Conservation (phyloP, 2,797 vertebrate genomes). For the Pangasius macronema region DNA sequence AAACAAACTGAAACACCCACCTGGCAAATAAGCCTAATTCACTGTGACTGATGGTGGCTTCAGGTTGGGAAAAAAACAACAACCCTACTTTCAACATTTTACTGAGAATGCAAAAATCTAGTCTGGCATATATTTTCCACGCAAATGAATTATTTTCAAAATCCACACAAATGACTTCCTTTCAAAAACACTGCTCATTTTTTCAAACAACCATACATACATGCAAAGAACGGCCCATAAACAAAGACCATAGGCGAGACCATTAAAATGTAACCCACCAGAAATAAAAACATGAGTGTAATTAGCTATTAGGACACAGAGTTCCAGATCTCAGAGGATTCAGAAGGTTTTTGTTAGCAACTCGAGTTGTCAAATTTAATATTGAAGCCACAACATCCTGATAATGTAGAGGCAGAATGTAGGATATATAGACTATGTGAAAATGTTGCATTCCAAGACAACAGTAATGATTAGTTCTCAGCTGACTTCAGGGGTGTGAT, state of each 20-base stretch:
- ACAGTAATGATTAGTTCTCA: not conserved
- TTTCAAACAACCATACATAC: not conserved
- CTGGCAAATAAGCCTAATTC: constrained; percentile 62
- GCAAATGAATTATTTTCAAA: not conserved
- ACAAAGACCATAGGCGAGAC: not conserved
- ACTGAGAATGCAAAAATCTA: not conserved
- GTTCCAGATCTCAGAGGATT: not conserved
- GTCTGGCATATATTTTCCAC: constrained; percentile 17
- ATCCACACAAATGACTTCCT: not conserved
- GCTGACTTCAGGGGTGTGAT: not conserved
- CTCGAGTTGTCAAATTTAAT: no score
- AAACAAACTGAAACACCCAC: constrained; percentile 60
- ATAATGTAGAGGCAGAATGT: not conserved
- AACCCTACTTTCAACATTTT: constrained; percentile 6
- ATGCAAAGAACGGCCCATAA: not conserved
- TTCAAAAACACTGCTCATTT: not conserved
- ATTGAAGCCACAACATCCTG: not conserved
- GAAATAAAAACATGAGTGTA: not conserved
- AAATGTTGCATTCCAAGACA: not conserved
- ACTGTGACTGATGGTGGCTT: constrained; percentile 60
- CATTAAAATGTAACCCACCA: not conserved
- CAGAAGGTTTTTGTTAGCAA: not conserved
- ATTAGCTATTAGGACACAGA: not conserved
- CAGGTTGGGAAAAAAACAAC: constrained; percentile 17
- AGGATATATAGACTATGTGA: not conserved